phyloP scores from a whole-genome alignment of 2,113 vertebrate species.

The Felis chaus region DNA sequence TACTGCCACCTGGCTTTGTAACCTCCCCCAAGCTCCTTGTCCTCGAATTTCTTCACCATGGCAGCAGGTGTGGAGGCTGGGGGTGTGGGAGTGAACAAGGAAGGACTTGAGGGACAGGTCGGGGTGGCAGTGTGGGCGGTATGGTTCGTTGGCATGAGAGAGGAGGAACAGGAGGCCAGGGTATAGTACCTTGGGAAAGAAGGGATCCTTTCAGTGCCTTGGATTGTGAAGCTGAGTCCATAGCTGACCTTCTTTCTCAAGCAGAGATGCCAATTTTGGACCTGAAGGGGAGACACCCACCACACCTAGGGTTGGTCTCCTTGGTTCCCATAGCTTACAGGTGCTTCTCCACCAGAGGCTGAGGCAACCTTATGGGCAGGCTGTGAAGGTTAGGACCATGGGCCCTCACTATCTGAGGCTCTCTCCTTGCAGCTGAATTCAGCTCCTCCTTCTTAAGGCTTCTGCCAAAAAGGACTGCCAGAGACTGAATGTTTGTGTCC shows the following conservation, averaged over 20 bases:
- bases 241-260: not conserved
- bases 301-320: not conserved
- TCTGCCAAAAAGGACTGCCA: not conserved
- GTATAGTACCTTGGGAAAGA: not conserved
- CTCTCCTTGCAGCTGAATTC: not conserved
- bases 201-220: not conserved
- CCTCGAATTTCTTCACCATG: not conserved
- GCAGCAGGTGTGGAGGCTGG: not conserved
- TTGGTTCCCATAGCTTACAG: not conserved
- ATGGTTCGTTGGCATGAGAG: fast-evolving
- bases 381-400: not conserved
- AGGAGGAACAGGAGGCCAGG: not conserved
- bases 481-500: not conserved
- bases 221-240: not conserved
- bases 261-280: not conserved
- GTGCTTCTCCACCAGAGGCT: not conserved
- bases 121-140: not conserved
- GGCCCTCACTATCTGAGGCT: not conserved
- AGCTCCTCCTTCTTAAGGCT: not conserved
- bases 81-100: not conserved
- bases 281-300: not conserved
- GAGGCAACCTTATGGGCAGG: not conserved
- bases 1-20: too few relatives aligned
- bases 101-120: not conserved
- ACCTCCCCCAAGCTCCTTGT: not conserved